Base-by-base conservation (phyloP, 2,888 invertebrate genomes). In the Seira musarum region DNA sequence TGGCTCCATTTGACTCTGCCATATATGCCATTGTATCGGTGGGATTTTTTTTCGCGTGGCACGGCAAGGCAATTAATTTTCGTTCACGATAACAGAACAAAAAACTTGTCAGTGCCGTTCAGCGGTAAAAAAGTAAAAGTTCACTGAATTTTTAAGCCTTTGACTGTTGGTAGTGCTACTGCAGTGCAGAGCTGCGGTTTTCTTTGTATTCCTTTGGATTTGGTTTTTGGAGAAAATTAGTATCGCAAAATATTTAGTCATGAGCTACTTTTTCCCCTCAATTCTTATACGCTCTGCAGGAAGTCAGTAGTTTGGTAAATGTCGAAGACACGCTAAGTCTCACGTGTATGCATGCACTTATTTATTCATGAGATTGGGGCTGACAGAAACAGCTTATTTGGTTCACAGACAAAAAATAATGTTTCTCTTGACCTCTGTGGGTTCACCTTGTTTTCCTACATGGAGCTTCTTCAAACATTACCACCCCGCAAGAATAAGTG, bases 1-100 rank as follows among this genome's bases (percentile, higher is more conserved):
- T 84, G 24, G 84, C 84, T 76, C 84, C 84, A 60, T 84, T 84
- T 49, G 84, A 69, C 73, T 84, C 84, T 35, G 84, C 84, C 84
- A 84, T 82, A 63, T 84, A 84, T 57, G 84, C 84, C 84, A 84
- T 84, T 65, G 30, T 72, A 60, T 10, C 21, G 49, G 46, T 67
- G 49, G 15, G 64, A 24, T 40, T 19, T 19, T 25, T 17, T 10
- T 63, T 22, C 19, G 60, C 49, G 70, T 60, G 49, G 19, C 63
- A 69, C 75, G n/a, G 66, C 53, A 30, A 30, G 30, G 30, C 30
- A 30, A 30, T 30, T 30, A 30, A 30, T 30, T 30, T 30, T 8
- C 30, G 30, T 30, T 30, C 30, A 30, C 30, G 30, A 30, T n/a
- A 30, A 30, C 30, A 30, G 30, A 30, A 30, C 30, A 30, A 30